These are phyloP conservation scores for Phoxinus dragarum DNA, from an alignment of 2,797 vertebrate species.

Conservation along the genomic window DNA sequence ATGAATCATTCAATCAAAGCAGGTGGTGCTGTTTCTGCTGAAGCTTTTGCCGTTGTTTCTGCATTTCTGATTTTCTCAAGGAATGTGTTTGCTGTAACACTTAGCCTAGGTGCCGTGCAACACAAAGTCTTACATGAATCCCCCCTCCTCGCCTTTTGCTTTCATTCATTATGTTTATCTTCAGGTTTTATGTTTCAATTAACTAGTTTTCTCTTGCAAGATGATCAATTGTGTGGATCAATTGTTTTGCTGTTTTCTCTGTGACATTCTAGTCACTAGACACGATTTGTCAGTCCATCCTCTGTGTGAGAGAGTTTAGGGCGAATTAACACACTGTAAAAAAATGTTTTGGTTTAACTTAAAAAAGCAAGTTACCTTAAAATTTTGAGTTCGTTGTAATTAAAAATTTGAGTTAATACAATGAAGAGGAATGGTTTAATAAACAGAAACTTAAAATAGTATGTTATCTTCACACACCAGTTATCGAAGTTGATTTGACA, in stretches of 20 bases:
- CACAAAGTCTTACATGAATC: slow-evolving; percentile 12
- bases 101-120: background rate
- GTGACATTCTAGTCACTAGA: background rate
- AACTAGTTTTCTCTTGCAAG: slow-evolving; percentile 9
- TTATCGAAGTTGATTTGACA: no score
- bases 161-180: slow-evolving; percentile 18
- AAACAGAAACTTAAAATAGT: no score
- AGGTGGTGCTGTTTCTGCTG: slow-evolving; percentile 34
- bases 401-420: no score
- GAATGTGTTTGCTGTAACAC: slow-evolving; percentile 23
- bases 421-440: no score
- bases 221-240: background rate
- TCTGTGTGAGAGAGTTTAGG: background rate
- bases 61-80: background rate
- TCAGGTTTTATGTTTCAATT: slow-evolving; percentile 10
- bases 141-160: background rate
- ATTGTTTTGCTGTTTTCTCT: slow-evolving; percentile 8
- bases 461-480: no score
- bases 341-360: no score
- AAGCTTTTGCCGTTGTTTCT: background rate
- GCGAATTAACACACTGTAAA: background rate
- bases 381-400: no score
- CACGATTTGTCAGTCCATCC: background rate
- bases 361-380: no score
- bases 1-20: slow-evolving; percentile 39